phyloP scores from a whole-genome alignment of 2,113 vertebrate species.

The Coptodon rendalli region DNA sequence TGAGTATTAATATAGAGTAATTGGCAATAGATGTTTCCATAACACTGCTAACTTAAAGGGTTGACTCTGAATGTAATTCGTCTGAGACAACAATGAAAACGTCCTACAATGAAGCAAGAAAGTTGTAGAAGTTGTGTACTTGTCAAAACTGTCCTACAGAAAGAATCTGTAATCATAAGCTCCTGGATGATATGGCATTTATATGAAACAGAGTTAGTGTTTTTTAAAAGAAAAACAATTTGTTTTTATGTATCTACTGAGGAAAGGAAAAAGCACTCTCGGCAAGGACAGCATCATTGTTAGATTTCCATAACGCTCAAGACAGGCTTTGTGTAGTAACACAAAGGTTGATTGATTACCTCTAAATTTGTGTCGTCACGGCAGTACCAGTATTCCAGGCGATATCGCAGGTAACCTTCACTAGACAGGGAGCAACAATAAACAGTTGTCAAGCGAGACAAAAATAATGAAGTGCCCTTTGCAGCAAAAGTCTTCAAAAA shows the following conservation, averaged over 20 bases:
- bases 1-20: background rate
- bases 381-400: slow-evolving; percentile 41
- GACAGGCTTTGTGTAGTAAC: slow-evolving; percentile 66
- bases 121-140: background rate
- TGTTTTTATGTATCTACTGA: slow-evolving; percentile 35
- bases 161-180: background rate
- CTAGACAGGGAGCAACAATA: slow-evolving; percentile 48
- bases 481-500: slow-evolving; percentile 19
- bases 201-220: background rate
- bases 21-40: background rate
- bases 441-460: slow-evolving; percentile 57
- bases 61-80: background rate
- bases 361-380: slow-evolving; percentile 61
- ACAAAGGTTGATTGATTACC: slow-evolving; percentile 76
- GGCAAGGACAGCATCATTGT: slow-evolving; percentile 47
- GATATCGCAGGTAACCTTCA: slow-evolving; percentile 64
- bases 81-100: background rate
- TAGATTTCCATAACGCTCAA: slow-evolving; percentile 64
- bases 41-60: background rate
- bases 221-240: slow-evolving; percentile 17
- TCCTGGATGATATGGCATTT: background rate
- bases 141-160: background rate
- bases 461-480: slow-evolving; percentile 61
- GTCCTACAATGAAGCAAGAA: background rate
- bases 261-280: slow-evolving; percentile 19